Conservation (phyloP, 2,888 invertebrate genomes). For the Diarsia brunnea region DNA sequence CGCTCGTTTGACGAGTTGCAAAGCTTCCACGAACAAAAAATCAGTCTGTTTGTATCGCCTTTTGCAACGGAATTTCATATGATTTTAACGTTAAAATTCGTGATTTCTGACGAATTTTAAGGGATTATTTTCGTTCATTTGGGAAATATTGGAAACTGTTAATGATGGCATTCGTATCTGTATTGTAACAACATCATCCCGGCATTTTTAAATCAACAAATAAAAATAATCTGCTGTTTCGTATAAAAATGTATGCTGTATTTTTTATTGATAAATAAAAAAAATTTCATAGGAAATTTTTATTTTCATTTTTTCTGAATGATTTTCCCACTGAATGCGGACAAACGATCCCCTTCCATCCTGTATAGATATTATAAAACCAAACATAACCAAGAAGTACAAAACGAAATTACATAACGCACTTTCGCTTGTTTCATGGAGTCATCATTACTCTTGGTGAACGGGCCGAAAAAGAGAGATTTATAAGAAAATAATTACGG, state of each 20-base stretch:
- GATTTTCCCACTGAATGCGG: not conserved
- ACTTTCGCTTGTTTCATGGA: conserved; percentile 52
- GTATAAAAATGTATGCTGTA: not conserved
- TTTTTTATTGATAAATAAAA: not conserved
- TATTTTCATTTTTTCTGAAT: not conserved
- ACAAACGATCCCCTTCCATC: not conserved
- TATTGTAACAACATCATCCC: not conserved
- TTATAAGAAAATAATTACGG: conserved; percentile 38
- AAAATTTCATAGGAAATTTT: not conserved
- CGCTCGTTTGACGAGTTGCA: not conserved
- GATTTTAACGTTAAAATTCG: not conserved
- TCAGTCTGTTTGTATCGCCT: not conserved
- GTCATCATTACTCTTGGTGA: conserved; percentile 37
- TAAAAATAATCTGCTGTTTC: not conserved
- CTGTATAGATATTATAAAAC: conserved; percentile 15
- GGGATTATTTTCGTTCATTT: not conserved
- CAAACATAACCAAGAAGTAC: conserved; percentile 1
- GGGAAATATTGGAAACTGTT: not conserved
- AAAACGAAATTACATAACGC: conserved; percentile 47
- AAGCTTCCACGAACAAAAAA: not conserved
- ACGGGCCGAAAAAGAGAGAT: conserved; percentile 42
- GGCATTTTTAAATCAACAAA: not conserved
- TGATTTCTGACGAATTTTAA: not conserved
- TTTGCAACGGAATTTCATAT: not conserved
- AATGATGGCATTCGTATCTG: not conserved